These are phyloP conservation scores for Chiloscyllium punctatum DNA, from an alignment of 2,797 vertebrate species.

Conservation along the genomic window DNA sequence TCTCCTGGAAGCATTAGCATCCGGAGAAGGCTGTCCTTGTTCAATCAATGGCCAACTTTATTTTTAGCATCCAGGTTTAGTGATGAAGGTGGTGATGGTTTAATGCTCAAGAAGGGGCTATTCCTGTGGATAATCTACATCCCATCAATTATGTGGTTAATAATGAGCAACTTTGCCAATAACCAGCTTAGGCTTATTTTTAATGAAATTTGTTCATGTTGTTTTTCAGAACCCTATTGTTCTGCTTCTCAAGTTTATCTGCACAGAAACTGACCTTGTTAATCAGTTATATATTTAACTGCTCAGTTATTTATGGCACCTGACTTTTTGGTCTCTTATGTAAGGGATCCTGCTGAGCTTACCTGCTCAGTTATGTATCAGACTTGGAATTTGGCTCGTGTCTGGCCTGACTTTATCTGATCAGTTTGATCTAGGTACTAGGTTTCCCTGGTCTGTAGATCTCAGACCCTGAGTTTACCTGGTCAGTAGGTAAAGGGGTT, in stretches of 20 bases:
- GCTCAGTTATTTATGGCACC: no score
- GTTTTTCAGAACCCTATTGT: not conserved
- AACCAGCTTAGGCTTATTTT: not conserved
- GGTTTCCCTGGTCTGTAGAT: no score
- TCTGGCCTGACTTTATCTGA: not conserved
- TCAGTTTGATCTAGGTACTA: no score
- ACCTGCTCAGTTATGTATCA: no score
- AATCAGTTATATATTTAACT: not conserved
- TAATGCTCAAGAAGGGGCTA: not conserved
- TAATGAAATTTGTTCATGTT: not conserved
- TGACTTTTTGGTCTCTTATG: no score
- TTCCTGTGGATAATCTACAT: not conserved
- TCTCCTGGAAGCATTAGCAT: not conserved
- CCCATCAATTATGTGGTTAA: not conserved
- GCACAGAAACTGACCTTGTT: no score
- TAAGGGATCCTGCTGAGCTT: no score
- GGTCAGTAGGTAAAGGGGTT: no score
- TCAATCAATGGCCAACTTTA: not conserved
- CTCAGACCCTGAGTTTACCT: no score
- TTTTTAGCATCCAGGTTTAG: not conserved
- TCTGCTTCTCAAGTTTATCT: not conserved
- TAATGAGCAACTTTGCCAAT: not conserved
- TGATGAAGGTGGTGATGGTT: not conserved
- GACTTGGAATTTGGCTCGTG: no score
- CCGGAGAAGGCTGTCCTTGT: not conserved